Percentiles rank a stretch among this genome's conserved stretches.
Evolutionary conservation across 1,140 invertebrate genomes (phyloP).

Genomic region (Ostrea edulis): DNA sequence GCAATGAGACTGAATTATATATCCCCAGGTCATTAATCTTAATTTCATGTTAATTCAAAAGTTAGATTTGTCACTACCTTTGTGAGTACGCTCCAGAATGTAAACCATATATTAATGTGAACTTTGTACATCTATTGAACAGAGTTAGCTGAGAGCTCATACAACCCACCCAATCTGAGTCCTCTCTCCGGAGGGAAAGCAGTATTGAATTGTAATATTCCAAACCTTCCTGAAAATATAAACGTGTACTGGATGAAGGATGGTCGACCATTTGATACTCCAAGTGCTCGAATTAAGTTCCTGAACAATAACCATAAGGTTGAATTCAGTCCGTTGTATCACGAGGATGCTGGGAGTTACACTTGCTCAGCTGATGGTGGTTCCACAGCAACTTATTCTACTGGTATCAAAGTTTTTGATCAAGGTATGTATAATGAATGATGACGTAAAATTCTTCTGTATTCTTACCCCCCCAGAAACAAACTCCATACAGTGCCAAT

Average conservation of each 20-base stretch:
- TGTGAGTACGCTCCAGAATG: no score
- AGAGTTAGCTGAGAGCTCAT: background rate
- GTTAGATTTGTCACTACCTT: no score
- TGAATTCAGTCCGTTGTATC: background rate
- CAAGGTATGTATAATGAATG: background rate
- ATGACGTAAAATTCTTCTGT: no score
- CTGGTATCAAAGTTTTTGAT: background rate
- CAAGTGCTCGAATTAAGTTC: background rate
- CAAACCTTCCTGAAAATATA: background rate
- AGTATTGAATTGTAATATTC: background rate
- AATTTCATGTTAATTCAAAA: background rate
- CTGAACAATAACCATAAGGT: background rate
- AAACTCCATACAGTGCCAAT: no score
- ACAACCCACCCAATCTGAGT: background rate
- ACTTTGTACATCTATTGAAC: background rate
- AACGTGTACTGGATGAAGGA: background rate
- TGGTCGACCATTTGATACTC: background rate
- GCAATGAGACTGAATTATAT: background rate
- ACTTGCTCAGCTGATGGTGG: background rate
- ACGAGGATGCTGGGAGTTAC: background rate
- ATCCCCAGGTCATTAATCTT: background rate
- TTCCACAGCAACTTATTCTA: background rate
- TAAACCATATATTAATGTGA: no score
- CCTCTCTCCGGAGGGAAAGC: background rate
- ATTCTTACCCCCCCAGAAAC: no score